A percentile compares a stretch with the other conserved stretches of the same genome.
Evolutionary conservation across 37 sponge, comb jelly and placozoan genomes (phyloP).

Genomic region (Lycopodina hypogea): DNA sequence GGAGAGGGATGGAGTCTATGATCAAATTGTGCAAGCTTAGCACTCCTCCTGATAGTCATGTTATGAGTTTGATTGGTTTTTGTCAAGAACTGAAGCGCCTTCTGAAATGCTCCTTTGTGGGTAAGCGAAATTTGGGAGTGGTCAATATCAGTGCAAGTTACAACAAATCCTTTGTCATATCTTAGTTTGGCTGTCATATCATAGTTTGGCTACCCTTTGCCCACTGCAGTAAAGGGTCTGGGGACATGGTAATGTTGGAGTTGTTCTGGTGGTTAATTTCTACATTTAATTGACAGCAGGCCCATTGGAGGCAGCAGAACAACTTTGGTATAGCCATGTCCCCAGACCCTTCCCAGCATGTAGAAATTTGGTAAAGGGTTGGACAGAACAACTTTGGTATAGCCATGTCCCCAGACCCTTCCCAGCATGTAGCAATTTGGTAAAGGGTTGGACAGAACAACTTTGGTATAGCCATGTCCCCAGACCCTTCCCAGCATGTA

Average conservation of each 20-base stretch:
- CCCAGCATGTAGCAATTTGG: too few species aligned
- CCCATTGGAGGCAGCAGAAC: too few species aligned
- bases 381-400: too few species aligned
- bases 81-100: constrained; percentile 68
- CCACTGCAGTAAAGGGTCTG: background rate
- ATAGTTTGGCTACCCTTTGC: background rate
- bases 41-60: constrained; percentile 44
- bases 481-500: too few species aligned
- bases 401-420: too few species aligned
- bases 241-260: background rate
- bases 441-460: too few species aligned
- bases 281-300: too few species aligned
- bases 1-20: constrained; percentile 48
- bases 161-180: background rate
- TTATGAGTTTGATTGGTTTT: constrained; percentile 47
- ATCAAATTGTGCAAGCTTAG: constrained; percentile 42
- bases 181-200: background rate
- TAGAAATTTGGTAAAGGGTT: too few species aligned
- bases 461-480: too few species aligned
- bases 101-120: constrained; percentile 66
- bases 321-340: too few species aligned
- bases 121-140: constrained; percentile 18
- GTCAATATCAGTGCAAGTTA: background rate
- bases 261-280: too few species aligned
- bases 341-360: too few species aligned